Base-by-base conservation (phyloP, 2,797 vertebrate species). In the Arctocebus calabarensis region DNA sequence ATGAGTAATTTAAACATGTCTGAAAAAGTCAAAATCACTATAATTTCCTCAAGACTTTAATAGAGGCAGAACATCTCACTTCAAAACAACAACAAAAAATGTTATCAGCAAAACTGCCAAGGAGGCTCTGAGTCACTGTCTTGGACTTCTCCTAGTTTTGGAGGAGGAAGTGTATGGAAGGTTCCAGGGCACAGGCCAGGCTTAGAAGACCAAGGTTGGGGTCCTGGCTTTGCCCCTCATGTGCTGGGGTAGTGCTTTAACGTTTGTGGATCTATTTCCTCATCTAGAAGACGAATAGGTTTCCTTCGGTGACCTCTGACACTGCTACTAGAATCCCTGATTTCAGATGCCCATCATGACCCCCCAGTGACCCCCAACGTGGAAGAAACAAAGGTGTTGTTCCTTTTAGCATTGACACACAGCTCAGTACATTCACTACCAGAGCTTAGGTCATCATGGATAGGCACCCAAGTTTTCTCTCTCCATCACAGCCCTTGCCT, bases 11-110 rank as follows among this genome's bases (percentile, higher is more conserved):
- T 83, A 94, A 96, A 92, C 79, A 86, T 94, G 96, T 97, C 94
- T 96, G 94, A 94, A 95, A 96, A 94, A 97, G 64, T 90, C 83
- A 84, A 94, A 95, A 97, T 96, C 94, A 96, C 94, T 96, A 86
- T 97, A 96, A 97, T 97, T 97, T 96, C 89, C 97, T 92, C 82
- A 96, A 96, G 94, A 97, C 96, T 94, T 96, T 92, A 97, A 97
- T 92, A 95, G 93, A 95, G 78, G 91, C 94, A 92, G 85, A 96
- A 90, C 48, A 79, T 90, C 82, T 92, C 61, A 64, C 94, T 96
- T 96, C 91, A 94, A 97, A 97, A 97, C 92, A 52, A 16, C 48
- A 48, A 48, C 48, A 52, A 52, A 95, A 93, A 95, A 96, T 89
- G 45, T 62, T 88, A 95, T 95, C 90, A 96, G 94, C 95, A 95